Conservation (phyloP, 2,113 vertebrate genomes). For the Gallinago media region DNA sequence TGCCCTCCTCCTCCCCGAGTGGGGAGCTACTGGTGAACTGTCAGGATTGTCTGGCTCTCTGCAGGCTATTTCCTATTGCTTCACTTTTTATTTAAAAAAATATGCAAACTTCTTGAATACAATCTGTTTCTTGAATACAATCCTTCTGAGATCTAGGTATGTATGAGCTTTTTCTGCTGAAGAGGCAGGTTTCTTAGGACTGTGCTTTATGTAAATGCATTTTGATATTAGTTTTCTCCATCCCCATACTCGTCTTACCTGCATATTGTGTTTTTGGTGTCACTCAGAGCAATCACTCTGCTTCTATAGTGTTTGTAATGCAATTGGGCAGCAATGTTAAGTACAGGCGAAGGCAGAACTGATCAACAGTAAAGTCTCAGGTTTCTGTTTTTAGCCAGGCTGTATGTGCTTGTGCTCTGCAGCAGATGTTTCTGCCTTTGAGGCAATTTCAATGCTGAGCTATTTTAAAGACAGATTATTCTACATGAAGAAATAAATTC, state of each 20-base stretch:
- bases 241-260: neutral
- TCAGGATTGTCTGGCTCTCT: conserved; percentile 4
- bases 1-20: neutral
- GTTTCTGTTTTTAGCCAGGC: conserved; percentile 63
- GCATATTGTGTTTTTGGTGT: neutral
- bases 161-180: conserved; percentile 50
- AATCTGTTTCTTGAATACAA: conserved; percentile 62
- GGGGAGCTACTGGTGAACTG: neutral
- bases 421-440: conserved; percentile 75
- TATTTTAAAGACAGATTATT: conserved; percentile 72
- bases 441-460: conserved; percentile 64
- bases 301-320: neutral
- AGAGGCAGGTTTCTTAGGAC: conserved; percentile 6
- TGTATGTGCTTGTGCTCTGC: conserved; percentile 29
- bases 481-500: conserved; percentile 68
- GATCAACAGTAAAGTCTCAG: conserved; percentile 54
- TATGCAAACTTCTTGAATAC: conserved; percentile 64
- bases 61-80: conserved; percentile 1
- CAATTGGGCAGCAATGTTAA: neutral
- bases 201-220: conserved; percentile 14
- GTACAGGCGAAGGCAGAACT: neutral
- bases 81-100: conserved; percentile 53
- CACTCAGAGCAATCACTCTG: neutral
- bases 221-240: neutral
- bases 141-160: conserved; percentile 52